A percentile compares a stretch with the other conserved stretches of the same genome.
These are phyloP conservation scores for Sebastes nivosus DNA, from an alignment of 2,797 vertebrate genomes.

Conservation along the genomic window DNA sequence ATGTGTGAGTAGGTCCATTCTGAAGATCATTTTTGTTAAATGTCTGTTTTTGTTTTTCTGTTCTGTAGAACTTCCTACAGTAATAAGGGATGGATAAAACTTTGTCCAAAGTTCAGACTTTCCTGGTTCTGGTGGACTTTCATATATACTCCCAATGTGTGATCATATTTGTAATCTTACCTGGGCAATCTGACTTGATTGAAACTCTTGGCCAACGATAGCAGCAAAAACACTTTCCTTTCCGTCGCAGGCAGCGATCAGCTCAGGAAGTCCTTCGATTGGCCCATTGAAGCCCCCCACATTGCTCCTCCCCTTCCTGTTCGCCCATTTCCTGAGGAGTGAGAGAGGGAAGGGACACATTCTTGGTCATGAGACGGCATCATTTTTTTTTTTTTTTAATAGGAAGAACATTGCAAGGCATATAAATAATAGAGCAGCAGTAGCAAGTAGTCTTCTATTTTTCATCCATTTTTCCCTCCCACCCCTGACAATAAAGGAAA, in stretches of 20 bases:
- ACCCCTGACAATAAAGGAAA: too few species aligned
- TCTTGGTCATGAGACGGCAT: slow-evolving; percentile 11
- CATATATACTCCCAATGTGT: background rate
- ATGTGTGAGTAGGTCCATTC: slow-evolving; percentile 35
- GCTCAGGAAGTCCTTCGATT: slow-evolving; percentile 93
- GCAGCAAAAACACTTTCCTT: slow-evolving; percentile 86
- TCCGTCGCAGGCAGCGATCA: slow-evolving; percentile 90
- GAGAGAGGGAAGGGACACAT: background rate
- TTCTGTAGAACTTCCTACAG: background rate
- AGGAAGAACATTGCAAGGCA: too few species aligned
- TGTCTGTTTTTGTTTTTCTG: background rate
- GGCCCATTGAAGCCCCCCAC: slow-evolving; percentile 75
- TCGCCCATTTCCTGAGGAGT: slow-evolving; percentile 85
- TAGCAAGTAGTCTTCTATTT: too few species aligned
- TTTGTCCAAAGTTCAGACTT: background rate
- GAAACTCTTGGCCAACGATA: slow-evolving; percentile 85
- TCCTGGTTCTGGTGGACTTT: background rate
- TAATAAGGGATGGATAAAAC: too few species aligned
- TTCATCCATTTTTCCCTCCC: too few species aligned
- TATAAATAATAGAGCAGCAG: too few species aligned
- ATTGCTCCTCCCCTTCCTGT: slow-evolving; percentile 68
- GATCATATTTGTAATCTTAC: slow-evolving; percentile 69
- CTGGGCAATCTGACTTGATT: slow-evolving; percentile 85
- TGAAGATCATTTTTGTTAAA: background rate
- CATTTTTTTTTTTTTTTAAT: slow-evolving; percentile 5